Conservation (phyloP, 2,797 vertebrate species). For the Hemibagrus guttatus region DNA sequence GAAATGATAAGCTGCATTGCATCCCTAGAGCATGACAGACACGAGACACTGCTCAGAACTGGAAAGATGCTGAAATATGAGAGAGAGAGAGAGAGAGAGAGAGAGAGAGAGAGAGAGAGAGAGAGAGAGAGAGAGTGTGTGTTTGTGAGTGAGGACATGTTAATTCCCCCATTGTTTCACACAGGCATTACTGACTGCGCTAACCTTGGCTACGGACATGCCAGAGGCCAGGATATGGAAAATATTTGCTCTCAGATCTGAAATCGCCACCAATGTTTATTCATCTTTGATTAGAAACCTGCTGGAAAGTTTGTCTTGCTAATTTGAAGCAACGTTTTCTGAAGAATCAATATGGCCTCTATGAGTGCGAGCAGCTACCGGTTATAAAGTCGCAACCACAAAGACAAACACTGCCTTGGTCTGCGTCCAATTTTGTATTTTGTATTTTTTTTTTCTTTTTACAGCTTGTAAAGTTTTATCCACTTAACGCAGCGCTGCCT, state of each 20-base stretch:
- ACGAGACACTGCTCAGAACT: not conserved
- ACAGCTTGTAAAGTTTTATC: not conserved
- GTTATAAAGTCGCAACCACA: not conserved
- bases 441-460: too few species aligned
- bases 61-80: not conserved
- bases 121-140: not conserved
- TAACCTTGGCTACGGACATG: constrained; percentile 22
- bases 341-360: not conserved
- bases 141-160: not conserved
- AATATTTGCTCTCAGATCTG: constrained; percentile 37
- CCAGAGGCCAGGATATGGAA: constrained; percentile 42
- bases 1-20: constrained; percentile 30
- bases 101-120: too few species aligned
- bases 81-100: too few species aligned
- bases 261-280: constrained; percentile 47
- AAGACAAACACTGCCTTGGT: not conserved
- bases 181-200: not conserved
- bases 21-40: constrained; percentile 28
- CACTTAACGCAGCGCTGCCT: not conserved
- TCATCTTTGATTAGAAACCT: constrained; percentile 42
- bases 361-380: not conserved
- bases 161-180: constrained; percentile 27
- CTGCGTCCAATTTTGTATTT: not conserved
- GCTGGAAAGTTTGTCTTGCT: constrained; percentile 46
- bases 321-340: constrained; percentile 38